A percentile compares a stretch with the other conserved stretches of the same genome.
These are phyloP conservation scores for Megalurothrips usitatus DNA, from an alignment of 2,888 invertebrate genomes.

Conservation along the genomic window DNA sequence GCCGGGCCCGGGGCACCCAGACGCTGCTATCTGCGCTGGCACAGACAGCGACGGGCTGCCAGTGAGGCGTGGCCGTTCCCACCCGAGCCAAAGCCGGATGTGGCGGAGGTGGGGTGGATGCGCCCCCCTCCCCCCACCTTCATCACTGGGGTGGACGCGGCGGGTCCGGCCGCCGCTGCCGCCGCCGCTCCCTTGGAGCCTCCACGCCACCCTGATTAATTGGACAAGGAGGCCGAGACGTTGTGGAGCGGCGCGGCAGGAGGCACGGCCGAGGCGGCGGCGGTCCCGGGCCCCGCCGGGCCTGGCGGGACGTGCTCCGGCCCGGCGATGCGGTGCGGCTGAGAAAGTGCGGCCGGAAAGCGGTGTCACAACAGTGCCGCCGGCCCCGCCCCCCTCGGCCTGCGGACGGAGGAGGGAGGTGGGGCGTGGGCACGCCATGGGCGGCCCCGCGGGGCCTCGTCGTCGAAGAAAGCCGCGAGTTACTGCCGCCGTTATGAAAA, in stretches of 20 bases:
- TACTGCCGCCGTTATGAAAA: background rate
- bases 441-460: background rate
- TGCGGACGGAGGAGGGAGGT: background rate
- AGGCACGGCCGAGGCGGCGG: background rate
- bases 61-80: too few species aligned
- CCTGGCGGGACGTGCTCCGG: too few species aligned
- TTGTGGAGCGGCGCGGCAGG: background rate
- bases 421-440: background rate
- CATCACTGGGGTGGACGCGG: too few species aligned
- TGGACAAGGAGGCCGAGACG: background rate
- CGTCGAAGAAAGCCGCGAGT: background rate
- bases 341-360: background rate
- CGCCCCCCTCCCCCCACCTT: too few species aligned
- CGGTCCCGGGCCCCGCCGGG: too few species aligned
- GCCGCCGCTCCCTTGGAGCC: background rate
- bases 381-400: background rate
- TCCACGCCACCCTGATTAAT: background rate
- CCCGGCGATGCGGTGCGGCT: background rate
- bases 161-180: too few species aligned
- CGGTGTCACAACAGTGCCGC: background rate
- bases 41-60: too few species aligned
- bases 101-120: too few species aligned
- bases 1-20: too few species aligned
- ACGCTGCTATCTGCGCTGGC: too few species aligned
- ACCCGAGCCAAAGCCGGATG: too few species aligned